Base-by-base conservation (phyloP, 2,888 invertebrate species). In the Sinotaia quadrata region DNA sequence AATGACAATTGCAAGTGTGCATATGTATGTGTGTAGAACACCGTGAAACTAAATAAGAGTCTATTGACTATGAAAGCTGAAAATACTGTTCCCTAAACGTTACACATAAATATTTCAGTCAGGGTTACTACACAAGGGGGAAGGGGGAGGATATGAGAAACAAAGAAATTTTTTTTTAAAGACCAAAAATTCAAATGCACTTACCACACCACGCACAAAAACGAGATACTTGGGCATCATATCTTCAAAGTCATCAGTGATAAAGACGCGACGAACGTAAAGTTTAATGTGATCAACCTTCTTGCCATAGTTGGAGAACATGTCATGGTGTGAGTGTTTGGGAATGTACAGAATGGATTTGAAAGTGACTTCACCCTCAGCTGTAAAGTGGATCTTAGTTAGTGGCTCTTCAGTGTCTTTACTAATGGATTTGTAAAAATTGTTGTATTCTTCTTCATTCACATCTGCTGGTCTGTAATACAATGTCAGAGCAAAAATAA, bases 361-460 rank as follows among this genome's bases (percentile, higher is more conserved):
- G 91, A 99, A 99, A 8, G 97, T 96, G 8, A 99, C 98, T 91
- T 99, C 99, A 74, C 99, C 99, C 90, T 99, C 99, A 31, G 99
- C 99, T 73, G 96, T 92, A 89, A 99, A 99, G 90, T 99, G 99
- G 5, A 94, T 94, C 87, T 94, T 93, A 2, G 94, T 92, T 58
- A 98, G 89, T 12, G 97, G 96, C 62, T 94, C 93, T 69, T 93
- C 92, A 1, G 91, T 89, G 88, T 97, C 97, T 90, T 96, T 97
- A 62, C 97, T 97, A 80, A 99, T 91, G 34, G 94, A 92, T 89
- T 95, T 96, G 91, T 98, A 99, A 91, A 99, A 99, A 85, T 95
- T 94, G 75, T 92, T 91, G 90, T 99, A 99, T 88, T 99, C 98
- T 12, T 92, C 92, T 71, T 96, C 95, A 7, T 90, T 90, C 33